Evolutionary conservation across 2,797 vertebrate species (phyloP), one percentile per base, ranked within the genome.

Genomic region (Melanogrammus aeglefinus): DNA sequence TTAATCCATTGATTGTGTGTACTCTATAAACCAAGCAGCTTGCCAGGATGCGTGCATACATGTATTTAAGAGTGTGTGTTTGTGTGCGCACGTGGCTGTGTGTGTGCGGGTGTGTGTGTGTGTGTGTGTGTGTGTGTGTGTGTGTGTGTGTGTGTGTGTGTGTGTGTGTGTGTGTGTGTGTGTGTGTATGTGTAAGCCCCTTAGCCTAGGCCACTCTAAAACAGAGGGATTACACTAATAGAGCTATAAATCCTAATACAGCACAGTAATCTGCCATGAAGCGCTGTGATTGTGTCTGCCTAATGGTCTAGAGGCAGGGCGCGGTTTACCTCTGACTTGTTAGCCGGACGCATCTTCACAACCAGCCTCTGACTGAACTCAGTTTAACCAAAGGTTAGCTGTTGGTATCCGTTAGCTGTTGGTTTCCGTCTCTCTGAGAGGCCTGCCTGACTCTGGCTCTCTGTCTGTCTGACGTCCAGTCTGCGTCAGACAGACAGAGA

Each of bases 181-280:
- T 12, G 10, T 33, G 87, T 82, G 82, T 84, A 88, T 88, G 89
- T 91, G 91, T 93, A 93, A 94, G 89, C 90, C 87, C 88, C 90
- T 92, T 91, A 92, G 90, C 90, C 90, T 83, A 72, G 86, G 90
- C 88, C 88, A 90, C 86, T 88, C 91, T 92, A 92, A 93, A 94
- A 93, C 93, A 94, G 90, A 90, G 90, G 93, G 93, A 94, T 94
- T 94, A 94, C 92, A 93, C 91, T 93, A 92, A 93, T 93, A 93
- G 92, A 93, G 86, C 92, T 92, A 88, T 91, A 89, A 93, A 79
- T 92, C 88, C 90, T 92, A 91, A 93, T 92, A 93, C 92, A 93
- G 88, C 90, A 88, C 87, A 90, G 90, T 94, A 94, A 94, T 92
- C 93, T 93, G 93, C 91, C 90, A 93, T 91, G 89, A 92, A 91